Evolutionary conservation across 1,140 invertebrate species (phyloP).

Genomic region (Drosophila dunni): DNA sequence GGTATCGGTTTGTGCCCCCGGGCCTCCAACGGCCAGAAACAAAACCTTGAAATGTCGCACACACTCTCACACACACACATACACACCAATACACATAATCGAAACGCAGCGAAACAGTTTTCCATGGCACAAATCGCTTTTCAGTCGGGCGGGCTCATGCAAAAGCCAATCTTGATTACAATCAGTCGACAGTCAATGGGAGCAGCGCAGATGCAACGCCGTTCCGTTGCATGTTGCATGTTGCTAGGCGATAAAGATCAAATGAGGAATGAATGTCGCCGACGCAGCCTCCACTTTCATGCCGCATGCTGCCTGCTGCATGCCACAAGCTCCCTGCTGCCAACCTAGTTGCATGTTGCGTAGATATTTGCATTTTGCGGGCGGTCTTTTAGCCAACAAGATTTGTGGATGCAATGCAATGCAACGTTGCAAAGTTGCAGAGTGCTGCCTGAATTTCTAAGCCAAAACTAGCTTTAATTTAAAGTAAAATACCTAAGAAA

Average conservation of each 20-base stretch:
- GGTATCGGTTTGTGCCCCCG: slow-evolving; percentile 9
- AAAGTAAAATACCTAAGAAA: too few species aligned
- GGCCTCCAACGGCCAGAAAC: slow-evolving; percentile 18
- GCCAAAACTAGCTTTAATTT: too few species aligned
- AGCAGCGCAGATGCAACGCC: slow-evolving; percentile 26
- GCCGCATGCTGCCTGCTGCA: background rate
- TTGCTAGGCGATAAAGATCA: slow-evolving; percentile 76
- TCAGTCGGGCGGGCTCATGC: slow-evolving; percentile 55
- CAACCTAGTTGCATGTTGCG: slow-evolving; percentile 70
- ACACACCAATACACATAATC: slow-evolving; percentile 27
- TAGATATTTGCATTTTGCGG: slow-evolving; percentile 74
- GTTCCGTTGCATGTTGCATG: slow-evolving; percentile 62
- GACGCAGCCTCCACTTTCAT: slow-evolving; percentile 51
- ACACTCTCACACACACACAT: too few species aligned
- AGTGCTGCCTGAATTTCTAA: too few species aligned
- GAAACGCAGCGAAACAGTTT: slow-evolving; percentile 58
- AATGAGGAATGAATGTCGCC: slow-evolving; percentile 79
- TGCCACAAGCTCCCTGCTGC: slow-evolving; percentile 10
- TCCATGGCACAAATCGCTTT: slow-evolving; percentile 69
- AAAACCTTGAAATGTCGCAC: too few species aligned
- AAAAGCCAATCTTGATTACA: slow-evolving; percentile 80
- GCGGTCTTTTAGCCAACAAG: slow-evolving; percentile 57
- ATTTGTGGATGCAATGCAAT: slow-evolving; percentile 38
- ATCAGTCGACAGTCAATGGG: slow-evolving; percentile 60
- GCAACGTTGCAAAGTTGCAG: slow-evolving; percentile 19